These are phyloP conservation scores for Misgurnus anguillicaudatus DNA, from an alignment of 2,113 vertebrate genomes.

Conservation along the genomic window DNA sequence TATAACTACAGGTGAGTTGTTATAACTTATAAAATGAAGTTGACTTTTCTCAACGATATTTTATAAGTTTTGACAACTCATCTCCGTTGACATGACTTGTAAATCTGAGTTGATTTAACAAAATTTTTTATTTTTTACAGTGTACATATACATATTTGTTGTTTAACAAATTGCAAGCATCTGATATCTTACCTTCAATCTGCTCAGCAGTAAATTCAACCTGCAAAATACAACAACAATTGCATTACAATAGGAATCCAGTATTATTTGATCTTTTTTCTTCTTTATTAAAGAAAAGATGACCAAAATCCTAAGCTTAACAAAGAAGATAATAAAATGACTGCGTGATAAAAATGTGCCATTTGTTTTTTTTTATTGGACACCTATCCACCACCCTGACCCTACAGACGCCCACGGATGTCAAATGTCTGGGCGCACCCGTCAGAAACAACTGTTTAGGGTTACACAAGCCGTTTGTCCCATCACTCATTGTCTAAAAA, in stretches of 20 bases:
- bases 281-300: no score
- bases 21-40: no score
- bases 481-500: conserved; percentile 11
- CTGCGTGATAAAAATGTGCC: background rate
- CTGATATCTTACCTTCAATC: conserved; percentile 79
- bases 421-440: background rate
- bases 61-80: no score
- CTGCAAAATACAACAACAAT: conserved; percentile 66
- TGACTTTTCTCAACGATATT: no score
- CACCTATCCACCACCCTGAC: no score
- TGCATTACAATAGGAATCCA: no score
- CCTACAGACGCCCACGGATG: background rate
- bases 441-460: conserved; percentile 29
- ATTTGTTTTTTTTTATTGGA: background rate
- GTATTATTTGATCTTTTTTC: no score
- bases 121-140: no score
- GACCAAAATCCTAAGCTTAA: background rate
- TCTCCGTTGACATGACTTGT: no score
- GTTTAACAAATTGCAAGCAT: background rate
- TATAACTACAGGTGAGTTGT: no score
- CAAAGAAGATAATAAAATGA: background rate
- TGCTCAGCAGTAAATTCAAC: conserved; percentile 85
- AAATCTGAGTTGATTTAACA: no score
- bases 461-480: conserved; percentile 57
- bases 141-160: no score